Evolutionary conservation across 2,113 vertebrate genomes (phyloP), one percentile per base, ranked within the genome.

Genomic region (Semnornis frantzii): DNA sequence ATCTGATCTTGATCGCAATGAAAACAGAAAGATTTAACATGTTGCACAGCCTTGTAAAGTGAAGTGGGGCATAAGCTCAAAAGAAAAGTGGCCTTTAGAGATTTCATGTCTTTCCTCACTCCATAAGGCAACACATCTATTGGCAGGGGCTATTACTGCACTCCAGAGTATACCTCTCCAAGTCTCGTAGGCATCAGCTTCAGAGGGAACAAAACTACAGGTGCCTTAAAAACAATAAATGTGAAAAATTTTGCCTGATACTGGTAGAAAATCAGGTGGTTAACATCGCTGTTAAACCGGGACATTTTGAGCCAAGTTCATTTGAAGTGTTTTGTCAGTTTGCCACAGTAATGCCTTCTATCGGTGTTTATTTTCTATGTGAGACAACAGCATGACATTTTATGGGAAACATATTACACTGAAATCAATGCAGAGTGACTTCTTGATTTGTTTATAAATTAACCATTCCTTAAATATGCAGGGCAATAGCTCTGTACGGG

Each of bases 381-480:
- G 77, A 80, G 48, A 73, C 59, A 78, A 92, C 27, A n/a, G 75
- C 33, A 9, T 64, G 77, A 85, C 42, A 95, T 82, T 95, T 96
- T 85, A 78, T 88, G 89, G 89, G 78, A 97, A 96, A 96, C 8
- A 34, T 74, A 82, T 44, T 92, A 87, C 70, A 57, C 88, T 84
- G 89, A 93, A 94, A 95, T 90, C 84, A 97, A 93, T 66, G 46
- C 65, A 92, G 59, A 95, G 80, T 83, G 81, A 84, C 73, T 96
- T 95, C 57, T 90, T 85, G 79, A 75, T 97, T 89, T 97, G 95
- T 91, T 91, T 97, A 96, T 96, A 96, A 97, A 97, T 97, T 93
- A 97, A 95, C 92, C 70, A 25, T 69, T 96, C 80, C 94, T 97
- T 97, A 97, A 97, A 96, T 93, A 97, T 96, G 88, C 83, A 94